These are phyloP conservation scores for Dysdera silvatica DNA, from an alignment of 1,140 invertebrate genomes.

Conservation along the genomic window DNA sequence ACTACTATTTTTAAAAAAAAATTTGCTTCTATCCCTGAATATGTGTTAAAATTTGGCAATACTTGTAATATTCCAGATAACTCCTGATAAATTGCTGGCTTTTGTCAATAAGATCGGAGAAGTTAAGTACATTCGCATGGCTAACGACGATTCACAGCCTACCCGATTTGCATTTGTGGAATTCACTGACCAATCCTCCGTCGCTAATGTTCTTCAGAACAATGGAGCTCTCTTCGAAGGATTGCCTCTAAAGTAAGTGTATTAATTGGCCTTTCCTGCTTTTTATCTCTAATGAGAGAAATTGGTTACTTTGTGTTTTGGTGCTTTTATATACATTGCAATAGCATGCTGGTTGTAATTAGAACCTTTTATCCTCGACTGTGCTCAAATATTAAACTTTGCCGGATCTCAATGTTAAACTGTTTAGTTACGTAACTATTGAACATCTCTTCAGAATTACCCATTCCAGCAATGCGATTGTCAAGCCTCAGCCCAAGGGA, in stretches of 20 bases:
- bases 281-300: no score
- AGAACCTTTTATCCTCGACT: no score
- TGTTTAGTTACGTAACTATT: no score
- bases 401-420: no score
- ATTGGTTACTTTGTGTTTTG: no score
- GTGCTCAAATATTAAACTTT: no score
- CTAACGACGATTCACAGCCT: slow-evolving; percentile 67
- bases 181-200: slow-evolving; percentile 80
- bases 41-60: no score
- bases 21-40: no score
- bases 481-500: slow-evolving; percentile 86
- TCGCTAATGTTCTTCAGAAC: slow-evolving; percentile 73
- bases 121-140: slow-evolving; percentile 90
- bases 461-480: slow-evolving; percentile 81
- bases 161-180: slow-evolving; percentile 79
- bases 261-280: no score
- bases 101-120: slow-evolving; percentile 80
- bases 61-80: slow-evolving; percentile 33
- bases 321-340: no score
- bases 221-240: slow-evolving; percentile 67
- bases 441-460: slow-evolving; percentile 53
- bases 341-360: no score
- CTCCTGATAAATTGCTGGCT: slow-evolving; percentile 68
- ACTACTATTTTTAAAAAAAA: no score
- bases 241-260: slow-evolving; percentile 48